Evolutionary conservation across 2,113 vertebrate species (phyloP), one percentile per base, ranked within the genome.

Genomic region (Leptobrachium ailaonicum): DNA sequence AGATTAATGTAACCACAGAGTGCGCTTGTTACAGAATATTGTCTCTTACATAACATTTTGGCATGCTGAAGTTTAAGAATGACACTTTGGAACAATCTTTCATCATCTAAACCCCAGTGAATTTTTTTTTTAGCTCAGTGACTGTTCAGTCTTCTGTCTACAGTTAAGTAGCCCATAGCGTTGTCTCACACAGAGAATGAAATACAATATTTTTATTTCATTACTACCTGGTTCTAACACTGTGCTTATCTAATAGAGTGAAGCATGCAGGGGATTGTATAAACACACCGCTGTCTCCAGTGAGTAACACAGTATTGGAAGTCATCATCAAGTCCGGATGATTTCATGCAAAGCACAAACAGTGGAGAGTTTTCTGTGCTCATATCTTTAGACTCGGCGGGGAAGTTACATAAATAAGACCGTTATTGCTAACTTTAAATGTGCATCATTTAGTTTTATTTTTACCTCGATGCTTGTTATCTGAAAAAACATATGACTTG

Each of bases 181-280:
- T 54, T 47, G 66, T 70, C 64, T 77, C 66, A 56, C 50, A 56
- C 50, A 58, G 64, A 6, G 66, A 41, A 60, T 58, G 75, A 77
- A 77, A 77, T 62, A 60, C 56, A 68, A 70, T 45, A 60, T 77
- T 69, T 76, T 58, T 75, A 66, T 75, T 75, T 53, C 73, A 50
- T 75, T 75, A 66, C 62, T 50, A 66, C 73, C 60, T 63, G 58
- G 12, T 66, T 76, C 40, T 44, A 76, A 40, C 63, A 42, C 47
- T 12, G 64, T 41, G 64, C 64, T 76, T 68, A 56, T 76, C 75
- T 76, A 56, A 64, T 32, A 71, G 44, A 79, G 12, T 20, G 14
- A 64, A 68, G 1, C 4, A 32, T 64, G 43, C 41, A 4, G 45
- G 40, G 10, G 77, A 71, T 12, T 43, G 62, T 73, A 68, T 64